Conservation (phyloP, 2,797 vertebrate species). For the Spinus olivaceus region DNA sequence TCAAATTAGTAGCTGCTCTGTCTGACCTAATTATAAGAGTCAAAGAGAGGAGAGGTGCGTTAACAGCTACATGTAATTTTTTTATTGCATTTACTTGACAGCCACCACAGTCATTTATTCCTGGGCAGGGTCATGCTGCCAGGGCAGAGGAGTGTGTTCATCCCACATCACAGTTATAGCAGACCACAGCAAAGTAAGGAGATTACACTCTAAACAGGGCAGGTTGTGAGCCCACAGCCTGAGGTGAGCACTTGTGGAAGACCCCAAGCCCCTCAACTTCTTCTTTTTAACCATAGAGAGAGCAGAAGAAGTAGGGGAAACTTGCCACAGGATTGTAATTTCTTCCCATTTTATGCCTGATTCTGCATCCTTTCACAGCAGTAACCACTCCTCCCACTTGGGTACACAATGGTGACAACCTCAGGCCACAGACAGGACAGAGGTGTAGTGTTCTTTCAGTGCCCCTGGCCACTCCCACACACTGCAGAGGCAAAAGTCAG, state of each 20-base stretch:
- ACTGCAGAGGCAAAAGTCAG: background rate
- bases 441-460: rapidly evolving
- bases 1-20: constrained; percentile 26
- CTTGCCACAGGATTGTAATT: background rate
- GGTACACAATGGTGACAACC: background rate
- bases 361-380: background rate
- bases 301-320: background rate
- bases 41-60: background rate
- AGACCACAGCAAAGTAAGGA: background rate
- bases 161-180: background rate
- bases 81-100: background rate
- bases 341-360: background rate
- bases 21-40: constrained; percentile 5
- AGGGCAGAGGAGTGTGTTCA: background rate
- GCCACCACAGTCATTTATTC: background rate
- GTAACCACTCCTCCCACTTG: background rate
- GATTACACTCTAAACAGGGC: background rate
- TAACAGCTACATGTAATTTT: background rate
- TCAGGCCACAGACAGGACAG: background rate
- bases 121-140: background rate
- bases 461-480: background rate
- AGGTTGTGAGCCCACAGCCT: background rate
- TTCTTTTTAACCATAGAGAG: background rate
- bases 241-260: background rate
- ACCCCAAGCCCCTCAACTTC: background rate